Percentiles rank a stretch among this genome's conserved stretches.
Evolutionary conservation across 2,888 invertebrate genomes (phyloP).

Genomic region (Chromoteleia sp.): DNA sequence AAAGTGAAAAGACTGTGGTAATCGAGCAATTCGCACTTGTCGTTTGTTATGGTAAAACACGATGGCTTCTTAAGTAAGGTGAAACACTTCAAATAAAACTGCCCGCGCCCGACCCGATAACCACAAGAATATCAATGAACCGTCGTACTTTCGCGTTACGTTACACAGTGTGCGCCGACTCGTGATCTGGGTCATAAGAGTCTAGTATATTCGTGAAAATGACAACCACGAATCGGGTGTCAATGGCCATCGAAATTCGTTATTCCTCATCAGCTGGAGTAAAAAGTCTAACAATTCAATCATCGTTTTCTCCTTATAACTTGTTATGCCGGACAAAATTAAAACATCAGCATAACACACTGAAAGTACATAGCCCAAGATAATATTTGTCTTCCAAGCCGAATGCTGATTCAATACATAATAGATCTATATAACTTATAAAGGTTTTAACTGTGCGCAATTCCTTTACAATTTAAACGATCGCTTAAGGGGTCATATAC

Average conservation of each 20-base stretch:
- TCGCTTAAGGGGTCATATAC: too few relatives aligned
- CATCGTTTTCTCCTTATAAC: not conserved
- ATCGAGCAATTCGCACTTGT: slow-evolving; percentile 42
- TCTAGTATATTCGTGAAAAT: slow-evolving; percentile 53
- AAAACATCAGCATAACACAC: too few relatives aligned
- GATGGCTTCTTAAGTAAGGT: slow-evolving; percentile 43
- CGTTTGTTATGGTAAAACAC: slow-evolving; percentile 45
- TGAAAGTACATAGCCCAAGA: too few relatives aligned
- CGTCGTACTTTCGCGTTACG: slow-evolving; percentile 76
- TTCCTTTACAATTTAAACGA: too few relatives aligned
- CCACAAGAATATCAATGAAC: slow-evolving; percentile 79
- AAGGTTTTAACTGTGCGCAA: too few relatives aligned
- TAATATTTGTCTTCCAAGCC: too few relatives aligned
- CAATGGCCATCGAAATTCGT: slow-evolving; percentile 37
- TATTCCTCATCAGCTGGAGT: not conserved
- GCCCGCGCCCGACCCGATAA: slow-evolving; percentile 69
- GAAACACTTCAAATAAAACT: slow-evolving; percentile 51
- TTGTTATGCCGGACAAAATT: not conserved
- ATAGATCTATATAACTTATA: too few relatives aligned
- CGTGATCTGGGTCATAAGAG: slow-evolving; percentile 75
- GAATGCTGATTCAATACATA: too few relatives aligned
- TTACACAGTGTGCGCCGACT: slow-evolving; percentile 67
- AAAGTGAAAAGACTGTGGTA: slow-evolving; percentile 47
- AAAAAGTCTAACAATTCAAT: not conserved
- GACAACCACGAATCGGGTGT: slow-evolving; percentile 26